A percentile compares a stretch with the other conserved stretches of the same genome.
These are phyloP conservation scores for Gallirallus australis DNA, from an alignment of 2,797 vertebrate species.

Conservation along the genomic window DNA sequence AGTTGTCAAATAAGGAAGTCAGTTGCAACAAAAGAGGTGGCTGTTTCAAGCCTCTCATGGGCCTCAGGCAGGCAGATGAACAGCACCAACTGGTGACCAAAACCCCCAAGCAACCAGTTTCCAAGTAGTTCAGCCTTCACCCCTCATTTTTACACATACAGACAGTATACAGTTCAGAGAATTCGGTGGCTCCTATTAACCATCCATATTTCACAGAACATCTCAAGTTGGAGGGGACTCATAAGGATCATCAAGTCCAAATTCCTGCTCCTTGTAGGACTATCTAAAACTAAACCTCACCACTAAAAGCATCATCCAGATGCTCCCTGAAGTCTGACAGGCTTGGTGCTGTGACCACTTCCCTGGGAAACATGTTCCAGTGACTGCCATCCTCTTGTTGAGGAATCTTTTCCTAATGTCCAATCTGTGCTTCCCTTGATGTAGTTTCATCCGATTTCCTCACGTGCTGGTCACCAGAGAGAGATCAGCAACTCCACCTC, in stretches of 20 bases:
- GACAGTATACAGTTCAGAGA: background rate
- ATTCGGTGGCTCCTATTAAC: background rate
- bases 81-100: background rate
- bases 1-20: background rate
- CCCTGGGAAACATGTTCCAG: too few relatives aligned
- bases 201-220: background rate
- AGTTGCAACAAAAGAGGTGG: background rate
- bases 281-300: background rate
- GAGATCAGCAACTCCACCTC: too few relatives aligned
- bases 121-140: background rate
- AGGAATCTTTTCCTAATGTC: too few relatives aligned
- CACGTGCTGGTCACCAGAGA: too few relatives aligned
- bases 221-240: background rate
- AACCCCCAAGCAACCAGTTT: background rate
- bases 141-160: background rate
- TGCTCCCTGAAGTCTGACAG: background rate
- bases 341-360: too few relatives aligned
- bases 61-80: background rate
- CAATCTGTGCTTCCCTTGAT: too few relatives aligned
- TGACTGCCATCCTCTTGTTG: too few relatives aligned
- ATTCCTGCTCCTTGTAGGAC: background rate
- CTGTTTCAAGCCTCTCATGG: background rate
- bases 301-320: background rate
- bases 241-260: accelerated
- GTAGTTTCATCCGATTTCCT: too few relatives aligned